Conservation (phyloP, 1,140 invertebrate species). For the Nephila pilipes region DNA sequence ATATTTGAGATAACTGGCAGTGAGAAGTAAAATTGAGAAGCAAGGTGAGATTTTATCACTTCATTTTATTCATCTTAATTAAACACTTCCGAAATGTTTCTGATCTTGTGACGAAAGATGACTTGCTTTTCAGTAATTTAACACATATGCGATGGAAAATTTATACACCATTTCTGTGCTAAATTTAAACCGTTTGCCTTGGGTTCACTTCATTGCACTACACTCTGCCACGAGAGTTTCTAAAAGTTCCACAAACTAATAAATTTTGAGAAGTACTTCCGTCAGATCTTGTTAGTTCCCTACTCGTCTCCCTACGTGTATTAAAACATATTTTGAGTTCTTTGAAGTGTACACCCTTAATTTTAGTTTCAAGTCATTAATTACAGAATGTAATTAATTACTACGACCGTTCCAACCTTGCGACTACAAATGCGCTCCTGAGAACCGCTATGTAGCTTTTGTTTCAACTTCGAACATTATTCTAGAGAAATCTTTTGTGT, state of each 20-base stretch:
- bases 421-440: background rate
- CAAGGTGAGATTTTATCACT: too few species aligned
- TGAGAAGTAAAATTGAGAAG: too few species aligned
- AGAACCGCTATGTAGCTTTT: conserved; percentile 3
- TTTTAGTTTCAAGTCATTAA: conserved; percentile 52
- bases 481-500: conserved; percentile 3
- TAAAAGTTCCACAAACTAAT: conserved; percentile 23
- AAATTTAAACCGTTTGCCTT: background rate
- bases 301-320: conserved; percentile 28
- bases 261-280: conserved; percentile 41
- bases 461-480: conserved; percentile 30
- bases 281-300: conserved; percentile 55
- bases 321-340: conserved; percentile 62
- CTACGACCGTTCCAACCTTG: conserved; percentile 33
- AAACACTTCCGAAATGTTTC: too few species aligned
- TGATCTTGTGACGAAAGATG: too few species aligned
- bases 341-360: conserved; percentile 47
- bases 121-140: too few species aligned
- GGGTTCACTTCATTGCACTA: background rate
- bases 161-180: too few species aligned
- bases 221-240: background rate
- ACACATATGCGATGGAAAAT: too few species aligned
- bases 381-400: conserved; percentile 55
- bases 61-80: too few species aligned
- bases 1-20: too few species aligned